These are phyloP conservation scores for Naso thynnoides DNA, from an alignment of 2,797 vertebrate species.

Conservation along the genomic window DNA sequence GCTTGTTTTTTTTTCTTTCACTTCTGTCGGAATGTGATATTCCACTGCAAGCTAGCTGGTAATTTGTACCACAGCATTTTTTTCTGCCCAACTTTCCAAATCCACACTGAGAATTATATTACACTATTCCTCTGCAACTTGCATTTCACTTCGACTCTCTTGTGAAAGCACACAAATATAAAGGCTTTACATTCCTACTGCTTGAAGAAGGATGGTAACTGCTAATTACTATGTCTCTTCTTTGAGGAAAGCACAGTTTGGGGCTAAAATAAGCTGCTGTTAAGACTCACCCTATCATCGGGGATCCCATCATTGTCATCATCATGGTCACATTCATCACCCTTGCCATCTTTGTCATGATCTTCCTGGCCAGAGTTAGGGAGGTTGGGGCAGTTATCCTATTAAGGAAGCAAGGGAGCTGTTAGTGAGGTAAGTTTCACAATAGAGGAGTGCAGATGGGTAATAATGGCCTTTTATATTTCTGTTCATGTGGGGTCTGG, in stretches of 20 bases:
- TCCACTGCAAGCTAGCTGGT: conserved; percentile 59
- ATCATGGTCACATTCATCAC: conserved; percentile 96
- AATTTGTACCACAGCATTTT: conserved; percentile 72
- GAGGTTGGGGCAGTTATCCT: conserved; percentile 98
- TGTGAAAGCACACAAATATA: conserved; percentile 53
- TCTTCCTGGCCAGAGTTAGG: conserved; percentile 99
- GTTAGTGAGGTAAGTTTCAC: conserved; percentile 61
- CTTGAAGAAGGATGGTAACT: conserved; percentile 68
- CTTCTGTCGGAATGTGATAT: conserved; percentile 63
- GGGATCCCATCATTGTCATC: conserved; percentile 97
- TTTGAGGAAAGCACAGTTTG: conserved; percentile 53
- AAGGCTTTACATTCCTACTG: conserved; percentile 61
- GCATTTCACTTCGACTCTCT: conserved; percentile 61
- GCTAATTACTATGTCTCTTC: conserved; percentile 75
- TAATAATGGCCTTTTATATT: conserved; percentile 47
- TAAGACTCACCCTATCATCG: conserved; percentile 92
- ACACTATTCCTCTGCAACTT: conserved; percentile 63
- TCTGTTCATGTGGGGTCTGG: conserved; percentile 50
- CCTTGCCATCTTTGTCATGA: conserved; percentile 96
- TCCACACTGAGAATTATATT: conserved; percentile 73
- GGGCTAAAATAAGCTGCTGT: conserved; percentile 56
- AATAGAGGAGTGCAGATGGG: conserved; percentile 46
- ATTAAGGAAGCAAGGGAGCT: conserved; percentile 60
- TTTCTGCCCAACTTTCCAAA: conserved; percentile 70
- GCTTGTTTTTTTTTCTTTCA: conserved; percentile 33